phyloP scores from a whole-genome alignment of 2,113 vertebrate genomes.

The Guaruba guarouba region DNA sequence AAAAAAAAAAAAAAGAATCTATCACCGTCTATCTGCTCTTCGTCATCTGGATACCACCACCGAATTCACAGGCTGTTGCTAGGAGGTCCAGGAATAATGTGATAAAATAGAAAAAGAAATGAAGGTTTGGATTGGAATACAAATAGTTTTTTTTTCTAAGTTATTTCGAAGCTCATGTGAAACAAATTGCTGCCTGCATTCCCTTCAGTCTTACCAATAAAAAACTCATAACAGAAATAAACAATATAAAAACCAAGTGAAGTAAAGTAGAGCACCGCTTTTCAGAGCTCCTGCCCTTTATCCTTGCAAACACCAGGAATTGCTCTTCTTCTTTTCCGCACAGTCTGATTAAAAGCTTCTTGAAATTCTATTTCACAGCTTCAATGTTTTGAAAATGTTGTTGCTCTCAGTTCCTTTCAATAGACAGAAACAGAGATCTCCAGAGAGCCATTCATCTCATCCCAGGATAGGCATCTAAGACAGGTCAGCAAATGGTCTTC shows the following conservation, averaged over 20 bases:
- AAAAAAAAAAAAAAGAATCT: neutral
- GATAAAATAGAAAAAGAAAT: neutral
- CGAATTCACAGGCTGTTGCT: neutral
- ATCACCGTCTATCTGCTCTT: neutral
- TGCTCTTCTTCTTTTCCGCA: neutral
- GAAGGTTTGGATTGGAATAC: neutral
- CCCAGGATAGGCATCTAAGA: neutral
- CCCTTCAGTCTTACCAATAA: neutral
- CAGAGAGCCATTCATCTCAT: neutral
- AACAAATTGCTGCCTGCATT: neutral
- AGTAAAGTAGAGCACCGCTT: neutral
- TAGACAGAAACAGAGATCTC: neutral
- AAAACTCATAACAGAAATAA: neutral
- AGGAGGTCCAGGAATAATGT: neutral
- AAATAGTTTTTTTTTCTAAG: neutral
- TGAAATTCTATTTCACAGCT: constrained; percentile 1
- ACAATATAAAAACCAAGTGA: neutral
- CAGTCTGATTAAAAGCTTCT: neutral
- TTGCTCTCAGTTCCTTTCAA: neutral
- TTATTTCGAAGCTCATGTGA: neutral
- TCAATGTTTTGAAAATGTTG: constrained; percentile 20
- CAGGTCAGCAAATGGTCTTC: constrained; percentile 11
- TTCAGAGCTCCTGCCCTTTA: neutral
- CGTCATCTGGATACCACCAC: neutral
- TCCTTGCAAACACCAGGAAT: neutral